Conservation (phyloP, 1,140 invertebrate genomes). For the Aporrectodea caliginosa region DNA sequence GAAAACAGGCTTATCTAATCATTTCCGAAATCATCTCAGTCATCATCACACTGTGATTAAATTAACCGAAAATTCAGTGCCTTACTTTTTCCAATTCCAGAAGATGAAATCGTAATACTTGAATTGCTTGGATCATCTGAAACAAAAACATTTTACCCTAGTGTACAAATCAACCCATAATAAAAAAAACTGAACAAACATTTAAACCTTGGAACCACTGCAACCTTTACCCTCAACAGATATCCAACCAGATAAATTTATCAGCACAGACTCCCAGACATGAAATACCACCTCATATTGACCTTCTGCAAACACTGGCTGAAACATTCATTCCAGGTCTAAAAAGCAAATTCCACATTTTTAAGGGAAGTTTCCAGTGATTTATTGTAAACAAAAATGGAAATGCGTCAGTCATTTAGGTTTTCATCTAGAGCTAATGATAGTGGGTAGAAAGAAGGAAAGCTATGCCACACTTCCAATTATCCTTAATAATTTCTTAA, state of each 20-base stretch:
- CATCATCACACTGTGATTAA: not conserved
- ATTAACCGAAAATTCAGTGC: conserved; percentile 36
- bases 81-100: conserved; percentile 99
- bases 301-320: no score
- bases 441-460: no score
- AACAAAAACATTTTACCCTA: conserved; percentile 53
- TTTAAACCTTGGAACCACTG: conserved; percentile 5
- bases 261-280: not conserved
- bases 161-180: not conserved
- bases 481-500: no score
- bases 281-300: no score
- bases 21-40: not conserved
- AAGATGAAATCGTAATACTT: conserved; percentile 99
- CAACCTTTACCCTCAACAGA: conserved; percentile 4
- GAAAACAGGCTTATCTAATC: not conserved
- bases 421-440: no score
- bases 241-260: not conserved
- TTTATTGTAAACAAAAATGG: not conserved
- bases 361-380: no score
- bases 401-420: no score
- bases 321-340: no score
- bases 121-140: conserved; percentile 99
- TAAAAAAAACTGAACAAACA: not conserved
- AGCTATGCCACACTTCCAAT: no score
- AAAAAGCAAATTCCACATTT: no score